Base-by-base conservation (phyloP, 1,140 invertebrate species). In the Gryon sp. region DNA sequence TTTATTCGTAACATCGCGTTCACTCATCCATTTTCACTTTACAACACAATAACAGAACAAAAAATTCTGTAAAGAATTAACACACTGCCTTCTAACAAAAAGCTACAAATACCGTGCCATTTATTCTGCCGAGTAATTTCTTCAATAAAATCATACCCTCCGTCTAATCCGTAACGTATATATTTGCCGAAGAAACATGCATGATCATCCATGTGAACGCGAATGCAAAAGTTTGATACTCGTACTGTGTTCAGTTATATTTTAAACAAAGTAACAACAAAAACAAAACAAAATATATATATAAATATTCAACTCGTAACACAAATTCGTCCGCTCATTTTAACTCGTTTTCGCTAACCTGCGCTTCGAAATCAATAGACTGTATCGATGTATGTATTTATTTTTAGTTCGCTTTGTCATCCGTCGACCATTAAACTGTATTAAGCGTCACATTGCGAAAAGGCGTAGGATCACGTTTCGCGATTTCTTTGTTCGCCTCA, bases 331-430 rank as follows among this genome's bases (percentile, higher is more conserved):
- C 48, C 45, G 38, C 36, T 70, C 20, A 30, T 52, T 70, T 53
- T 34, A 6, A 55, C 18, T 22, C 57, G 38, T 52, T 40, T 59
- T 68, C 45, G 4, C 43, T 28, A 55, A 2, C 12, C 32, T 24
- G 28, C 20, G 45, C 26, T 66, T 34, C 18, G 30, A 18, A 55
- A 57, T 57, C 40, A 7, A 63, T 63, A 57, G 57, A 63, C 68
- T 52, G 66, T 53, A 62, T 55, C 40, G 22, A 45, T 57, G 57
- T 55, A 53, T 11, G 45, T 63, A 72, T 63, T 62, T 63, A 72
- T 48, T 55, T 60, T 50, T 70, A 59, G 28, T 43, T 52, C 15
- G 22, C 12, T 28, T 30, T 40, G 15, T 52, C 11, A 70, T 69
- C 46, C 34, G 6, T n/a, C 34, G 8, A 62, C 9, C 34, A 52